Evolutionary conservation across 2,797 vertebrate species (phyloP).

Genomic region (Avahi laniger): DNA sequence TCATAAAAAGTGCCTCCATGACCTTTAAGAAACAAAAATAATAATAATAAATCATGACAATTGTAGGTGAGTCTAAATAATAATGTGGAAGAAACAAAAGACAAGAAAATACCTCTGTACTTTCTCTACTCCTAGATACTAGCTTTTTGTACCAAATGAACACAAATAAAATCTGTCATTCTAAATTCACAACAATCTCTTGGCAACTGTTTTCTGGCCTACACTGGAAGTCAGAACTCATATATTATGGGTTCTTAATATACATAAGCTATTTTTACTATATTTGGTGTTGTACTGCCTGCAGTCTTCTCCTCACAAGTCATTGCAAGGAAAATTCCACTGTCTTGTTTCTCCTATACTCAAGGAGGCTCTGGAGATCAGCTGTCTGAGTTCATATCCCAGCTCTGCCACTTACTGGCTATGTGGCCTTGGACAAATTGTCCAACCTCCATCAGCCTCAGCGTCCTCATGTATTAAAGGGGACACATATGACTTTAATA

Average conservation of each 20-base stretch:
- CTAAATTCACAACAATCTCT: constrained; percentile 1
- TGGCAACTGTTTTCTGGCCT: constrained; percentile 1
- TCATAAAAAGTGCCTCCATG: not conserved
- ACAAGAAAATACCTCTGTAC: not conserved
- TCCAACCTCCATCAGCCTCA: not conserved
- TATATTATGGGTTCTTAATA: not conserved
- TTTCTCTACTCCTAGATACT: not conserved
- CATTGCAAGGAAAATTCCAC: constrained; percentile 4
- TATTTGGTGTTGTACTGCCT: not conserved
- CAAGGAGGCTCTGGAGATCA: not conserved
- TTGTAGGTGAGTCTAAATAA: constrained; percentile 13
- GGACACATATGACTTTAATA: not conserved
- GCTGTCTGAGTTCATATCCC: not conserved
- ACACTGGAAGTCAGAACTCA: constrained; percentile 2
- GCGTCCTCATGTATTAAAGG: not conserved
- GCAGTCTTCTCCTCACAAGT: not conserved
- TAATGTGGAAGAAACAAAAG: not conserved
- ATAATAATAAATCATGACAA: not conserved
- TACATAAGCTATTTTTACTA: not conserved
- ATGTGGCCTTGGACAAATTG: not conserved
- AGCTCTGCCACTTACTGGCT: not conserved
- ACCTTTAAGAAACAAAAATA: constrained; percentile 27
- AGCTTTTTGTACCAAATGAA: not conserved
- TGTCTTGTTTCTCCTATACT: not conserved
- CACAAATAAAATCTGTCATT: constrained; percentile 44